Percentiles rank a stretch among this genome's conserved stretches.
Evolutionary conservation across 2,888 invertebrate genomes (phyloP).

Genomic region (Tetramorium bicarinatum): DNA sequence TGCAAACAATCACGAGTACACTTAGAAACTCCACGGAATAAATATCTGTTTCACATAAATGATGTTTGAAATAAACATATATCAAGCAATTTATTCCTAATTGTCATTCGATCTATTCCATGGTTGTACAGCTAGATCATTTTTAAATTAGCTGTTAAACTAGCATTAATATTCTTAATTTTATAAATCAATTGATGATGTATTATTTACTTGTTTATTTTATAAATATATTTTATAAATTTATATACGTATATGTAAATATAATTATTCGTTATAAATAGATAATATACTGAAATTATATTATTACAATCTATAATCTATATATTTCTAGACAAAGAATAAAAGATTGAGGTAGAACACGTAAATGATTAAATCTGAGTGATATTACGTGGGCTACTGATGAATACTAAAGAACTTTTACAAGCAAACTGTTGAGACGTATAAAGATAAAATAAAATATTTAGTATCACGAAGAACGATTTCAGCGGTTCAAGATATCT

Average conservation of each 20-base stretch:
- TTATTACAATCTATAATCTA: background rate
- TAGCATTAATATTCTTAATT: background rate
- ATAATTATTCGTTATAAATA: background rate
- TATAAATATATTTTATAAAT: background rate
- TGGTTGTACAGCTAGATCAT: background rate
- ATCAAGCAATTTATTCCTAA: background rate
- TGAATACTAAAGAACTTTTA: background rate
- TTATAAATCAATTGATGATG: background rate
- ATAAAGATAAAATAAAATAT: conserved; percentile 27
- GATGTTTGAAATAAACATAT: background rate
- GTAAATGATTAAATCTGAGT: background rate
- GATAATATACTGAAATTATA: background rate
- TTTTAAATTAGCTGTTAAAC: background rate
- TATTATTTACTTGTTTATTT: background rate
- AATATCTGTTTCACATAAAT: background rate
- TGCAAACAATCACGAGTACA: background rate
- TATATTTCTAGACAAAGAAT: conserved; percentile 6
- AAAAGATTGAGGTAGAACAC: conserved; percentile 30
- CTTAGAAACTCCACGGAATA: background rate
- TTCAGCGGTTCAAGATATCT: background rate
- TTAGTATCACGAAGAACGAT: background rate
- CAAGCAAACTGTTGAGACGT: background rate
- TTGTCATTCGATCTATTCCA: background rate
- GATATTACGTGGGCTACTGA: background rate
- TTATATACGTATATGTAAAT: too few relatives aligned